Base-by-base conservation (phyloP, 2,797 vertebrate genomes). In the Crocidura indochinensis region DNA sequence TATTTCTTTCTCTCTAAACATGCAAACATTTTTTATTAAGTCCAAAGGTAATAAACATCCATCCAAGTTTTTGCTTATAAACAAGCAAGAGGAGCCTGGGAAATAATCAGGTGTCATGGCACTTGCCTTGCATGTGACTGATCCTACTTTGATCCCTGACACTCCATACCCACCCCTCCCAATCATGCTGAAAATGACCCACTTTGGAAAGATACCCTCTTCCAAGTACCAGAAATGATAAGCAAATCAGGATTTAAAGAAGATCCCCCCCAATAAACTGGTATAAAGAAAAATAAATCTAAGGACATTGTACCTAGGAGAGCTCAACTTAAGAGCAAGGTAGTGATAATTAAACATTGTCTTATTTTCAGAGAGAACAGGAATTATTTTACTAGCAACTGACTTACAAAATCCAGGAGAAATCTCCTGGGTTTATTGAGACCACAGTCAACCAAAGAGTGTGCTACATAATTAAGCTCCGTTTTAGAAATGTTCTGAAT, bases 401-500 rank as follows among this genome's bases (percentile, higher is more conserved):
- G 3, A 87, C 73, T 3, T 49, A 17, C 72, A 46, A 31, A 82
- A 72, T 73, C n/a, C 64, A 79, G 76, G 7, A 82, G 62, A 60
- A 3, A n/a, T 46, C 56, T 79, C 2, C 8, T 65, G 11, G 49
- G 10, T 6, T 1, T n/a, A 67, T 4, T 10, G 44, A 91, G 51
- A 73, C 29, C 8, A 29, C n/a, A 11, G 78, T 19, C 71, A 85
- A 46, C 65, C 64, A 60, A 7, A 9, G n/a, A n/a, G 71, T 85
- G 71, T 85, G 60, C 10, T 38, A 65, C 73, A 73, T 49, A 86
- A 72, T 56, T 24, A 44, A 67, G 2, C 29, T 64, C 24, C 75
- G 10, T 62, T 17, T 67, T 88, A 87, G 27, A 20, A 82, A 26
- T 53, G 53, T 89, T 84, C 72, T 87, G 69, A 86, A 86, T 80